These are phyloP conservation scores for Chironomus tentans DNA, from an alignment of 2,888 invertebrate genomes.

Conservation along the genomic window DNA sequence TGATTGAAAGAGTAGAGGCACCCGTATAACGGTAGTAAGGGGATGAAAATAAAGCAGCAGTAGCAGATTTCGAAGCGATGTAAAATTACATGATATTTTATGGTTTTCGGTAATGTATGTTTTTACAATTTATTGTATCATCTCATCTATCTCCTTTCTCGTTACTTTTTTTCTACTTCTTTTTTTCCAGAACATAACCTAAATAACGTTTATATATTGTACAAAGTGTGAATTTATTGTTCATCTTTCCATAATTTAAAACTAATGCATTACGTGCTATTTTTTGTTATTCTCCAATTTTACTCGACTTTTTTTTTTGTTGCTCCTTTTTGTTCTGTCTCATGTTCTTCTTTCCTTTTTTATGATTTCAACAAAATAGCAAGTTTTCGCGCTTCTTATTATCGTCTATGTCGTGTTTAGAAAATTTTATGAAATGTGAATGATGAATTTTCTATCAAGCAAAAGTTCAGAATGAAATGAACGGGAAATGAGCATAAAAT, in stretches of 20 bases:
- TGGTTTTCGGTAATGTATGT: slow-evolving; percentile 21
- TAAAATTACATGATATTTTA: slow-evolving; percentile 14
- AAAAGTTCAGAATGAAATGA: no score
- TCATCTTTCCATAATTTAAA: slow-evolving; percentile 16
- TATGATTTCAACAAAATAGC: not conserved
- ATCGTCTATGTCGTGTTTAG: no score
- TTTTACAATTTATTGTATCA: slow-evolving; percentile 18
- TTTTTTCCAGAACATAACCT: slow-evolving; percentile 1
- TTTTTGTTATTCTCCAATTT: not conserved
- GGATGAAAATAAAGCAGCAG: not conserved
- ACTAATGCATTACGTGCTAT: slow-evolving; percentile 22
- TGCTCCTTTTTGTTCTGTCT: not conserved
- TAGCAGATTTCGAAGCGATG: no score
- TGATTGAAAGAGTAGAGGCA: not conserved
- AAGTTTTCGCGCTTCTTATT: no score
- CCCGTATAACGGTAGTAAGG: not conserved
- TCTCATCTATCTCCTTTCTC: not conserved
- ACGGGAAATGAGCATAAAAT: no score
- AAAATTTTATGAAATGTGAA: no score
- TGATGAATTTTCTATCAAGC: no score
- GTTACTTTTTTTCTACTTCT: not conserved
- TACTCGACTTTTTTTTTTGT: no score
- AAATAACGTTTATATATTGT: slow-evolving; percentile 17
- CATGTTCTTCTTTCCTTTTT: not conserved
- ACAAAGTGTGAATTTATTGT: slow-evolving; percentile 19